Evolutionary conservation across 1,140 invertebrate genomes (phyloP).

Genomic region (Caenorhabditis inopinata): DNA sequence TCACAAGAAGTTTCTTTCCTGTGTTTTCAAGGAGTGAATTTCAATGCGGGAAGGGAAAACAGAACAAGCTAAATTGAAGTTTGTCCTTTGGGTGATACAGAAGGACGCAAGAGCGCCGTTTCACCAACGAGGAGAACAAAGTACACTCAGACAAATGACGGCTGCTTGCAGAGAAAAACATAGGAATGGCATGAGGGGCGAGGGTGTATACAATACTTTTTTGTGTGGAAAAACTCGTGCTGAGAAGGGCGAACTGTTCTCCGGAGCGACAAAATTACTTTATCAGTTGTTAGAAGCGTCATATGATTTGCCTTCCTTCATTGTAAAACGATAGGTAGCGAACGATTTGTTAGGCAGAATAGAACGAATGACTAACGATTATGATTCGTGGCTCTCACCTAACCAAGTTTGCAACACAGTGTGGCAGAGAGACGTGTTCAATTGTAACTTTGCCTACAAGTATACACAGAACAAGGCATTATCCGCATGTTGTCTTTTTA

Average conservation of each 20-base stretch:
- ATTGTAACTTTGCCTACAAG: too few relatives aligned
- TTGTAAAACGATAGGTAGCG: background rate
- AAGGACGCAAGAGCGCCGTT: background rate
- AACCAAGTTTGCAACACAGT: too few relatives aligned
- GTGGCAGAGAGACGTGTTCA: too few relatives aligned
- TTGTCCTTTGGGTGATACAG: background rate
- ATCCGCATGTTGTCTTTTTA: too few relatives aligned
- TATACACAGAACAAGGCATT: too few relatives aligned
- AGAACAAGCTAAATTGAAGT: background rate
- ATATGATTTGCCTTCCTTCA: background rate
- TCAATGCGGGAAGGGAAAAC: background rate
- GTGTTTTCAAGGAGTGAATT: background rate
- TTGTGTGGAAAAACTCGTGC: background rate
- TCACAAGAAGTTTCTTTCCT: too few relatives aligned
- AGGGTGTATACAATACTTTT: background rate
- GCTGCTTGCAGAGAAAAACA: background rate
- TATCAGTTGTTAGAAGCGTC: background rate
- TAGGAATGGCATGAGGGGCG: background rate
- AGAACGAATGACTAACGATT: background rate
- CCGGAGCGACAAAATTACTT: background rate
- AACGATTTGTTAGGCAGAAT: background rate
- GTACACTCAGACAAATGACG: constrained; percentile 14
- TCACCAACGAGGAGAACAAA: background rate
- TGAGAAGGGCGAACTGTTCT: background rate
- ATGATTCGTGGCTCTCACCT: too few relatives aligned